Conservation (phyloP, 2,888 invertebrate genomes). For the Choreutis nemorana region DNA sequence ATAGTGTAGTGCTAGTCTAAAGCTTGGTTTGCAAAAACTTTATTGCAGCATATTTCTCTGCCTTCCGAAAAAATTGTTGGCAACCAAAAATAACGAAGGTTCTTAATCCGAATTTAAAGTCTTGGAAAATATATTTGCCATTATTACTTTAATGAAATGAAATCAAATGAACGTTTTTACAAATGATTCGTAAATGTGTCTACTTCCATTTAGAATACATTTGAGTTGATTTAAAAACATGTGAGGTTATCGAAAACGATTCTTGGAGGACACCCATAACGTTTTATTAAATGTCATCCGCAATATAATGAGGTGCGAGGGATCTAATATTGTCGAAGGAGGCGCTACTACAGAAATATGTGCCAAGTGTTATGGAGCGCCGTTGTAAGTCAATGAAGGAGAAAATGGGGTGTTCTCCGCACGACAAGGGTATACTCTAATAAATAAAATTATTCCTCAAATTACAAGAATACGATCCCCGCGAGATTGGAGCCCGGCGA, state of each 20-base stretch:
- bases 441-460: constrained; percentile 66
- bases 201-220: background rate
- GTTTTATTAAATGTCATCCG: constrained; percentile 66
- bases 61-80: too few relatives aligned
- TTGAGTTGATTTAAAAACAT: background rate
- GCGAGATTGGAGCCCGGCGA: constrained; percentile 58
- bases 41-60: too few relatives aligned
- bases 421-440: constrained; percentile 56
- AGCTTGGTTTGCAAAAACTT: too few relatives aligned
- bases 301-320: constrained; percentile 64
- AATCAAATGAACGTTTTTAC: too few relatives aligned
- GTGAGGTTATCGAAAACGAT: constrained; percentile 45
- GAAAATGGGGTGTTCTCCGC: constrained; percentile 61
- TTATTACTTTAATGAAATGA: too few relatives aligned
- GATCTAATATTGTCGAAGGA: constrained; percentile 46
- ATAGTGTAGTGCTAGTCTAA: too few relatives aligned
- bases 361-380: constrained; percentile 64
- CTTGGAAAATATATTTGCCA: too few relatives aligned
- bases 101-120: too few relatives aligned
- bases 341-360: constrained; percentile 63
- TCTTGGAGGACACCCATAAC: constrained; percentile 46
- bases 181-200: too few relatives aligned
- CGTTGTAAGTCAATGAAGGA: constrained; percentile 68
- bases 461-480: constrained; percentile 63
- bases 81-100: too few relatives aligned